phyloP scores from a whole-genome alignment of 1,140 invertebrate genomes.

The Lepidurus couesii region DNA sequence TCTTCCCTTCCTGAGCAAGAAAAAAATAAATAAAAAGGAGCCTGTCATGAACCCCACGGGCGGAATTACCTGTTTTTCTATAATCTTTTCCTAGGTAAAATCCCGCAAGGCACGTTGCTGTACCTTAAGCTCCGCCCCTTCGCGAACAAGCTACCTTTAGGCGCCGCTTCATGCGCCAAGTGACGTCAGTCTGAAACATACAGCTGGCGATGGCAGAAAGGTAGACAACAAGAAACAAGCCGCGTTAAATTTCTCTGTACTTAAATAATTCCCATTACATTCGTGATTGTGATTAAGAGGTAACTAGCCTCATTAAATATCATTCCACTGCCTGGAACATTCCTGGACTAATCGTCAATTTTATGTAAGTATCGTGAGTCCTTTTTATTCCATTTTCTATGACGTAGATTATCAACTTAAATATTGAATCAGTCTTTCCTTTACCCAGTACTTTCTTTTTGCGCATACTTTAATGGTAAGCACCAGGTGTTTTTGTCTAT shows the following conservation, averaged over 20 bases:
- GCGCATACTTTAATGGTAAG: no score
- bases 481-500: no score
- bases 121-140: background rate
- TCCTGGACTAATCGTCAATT: no score
- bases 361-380: no score
- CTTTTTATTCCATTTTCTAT: no score
- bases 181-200: constrained; percentile 9
- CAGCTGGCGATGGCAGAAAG: background rate
- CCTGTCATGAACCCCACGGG: background rate
- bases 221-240: background rate
- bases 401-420: no score
- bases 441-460: no score
- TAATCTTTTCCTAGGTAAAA: background rate
- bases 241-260: background rate
- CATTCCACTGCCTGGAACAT: no score
- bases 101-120: background rate
- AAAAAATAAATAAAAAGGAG: background rate
- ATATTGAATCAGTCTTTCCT: no score
- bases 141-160: background rate
- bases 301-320: no score
- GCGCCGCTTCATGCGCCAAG: background rate
- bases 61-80: background rate
- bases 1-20: background rate
- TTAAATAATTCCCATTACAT: background rate
- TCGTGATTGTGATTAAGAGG: background rate